Conservation (phyloP, 1,140 invertebrate genomes). For the Onthophagus taurus region DNA sequence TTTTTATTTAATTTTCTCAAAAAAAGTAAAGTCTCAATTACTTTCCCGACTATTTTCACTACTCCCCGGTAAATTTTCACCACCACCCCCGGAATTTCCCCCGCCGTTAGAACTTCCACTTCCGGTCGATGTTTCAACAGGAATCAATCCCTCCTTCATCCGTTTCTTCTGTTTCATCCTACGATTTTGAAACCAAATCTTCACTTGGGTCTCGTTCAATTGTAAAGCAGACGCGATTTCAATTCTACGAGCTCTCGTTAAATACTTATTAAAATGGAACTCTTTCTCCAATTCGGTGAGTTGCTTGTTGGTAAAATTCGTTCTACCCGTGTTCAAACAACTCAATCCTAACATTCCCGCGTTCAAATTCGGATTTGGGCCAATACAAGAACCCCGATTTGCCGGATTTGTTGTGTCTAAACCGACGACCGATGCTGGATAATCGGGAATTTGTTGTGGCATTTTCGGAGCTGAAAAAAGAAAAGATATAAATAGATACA, state of each 20-base stretch:
- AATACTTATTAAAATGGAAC: conserved; percentile 99
- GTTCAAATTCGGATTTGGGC: conserved; percentile 24
- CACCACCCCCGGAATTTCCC: conserved; percentile 27
- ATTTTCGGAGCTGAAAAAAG: conserved; percentile 58
- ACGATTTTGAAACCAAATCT: conserved; percentile 89
- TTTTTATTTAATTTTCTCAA: no score
- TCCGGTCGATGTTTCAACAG: conserved; percentile 43
- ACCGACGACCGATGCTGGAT: conserved; percentile 17
- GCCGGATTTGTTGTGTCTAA: conserved; percentile 29
- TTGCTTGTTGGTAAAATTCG: conserved; percentile 99
- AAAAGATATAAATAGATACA: conserved; percentile 1
- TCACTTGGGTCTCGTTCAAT: conserved; percentile 94
- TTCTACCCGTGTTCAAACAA: conserved; percentile 75
- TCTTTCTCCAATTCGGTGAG: conserved; percentile 98
- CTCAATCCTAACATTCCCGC: conserved; percentile 36
- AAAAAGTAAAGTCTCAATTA: conserved; percentile 36
- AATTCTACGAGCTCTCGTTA: conserved; percentile 89
- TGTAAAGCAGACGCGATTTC: conserved; percentile 95
- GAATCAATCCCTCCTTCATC: conserved; percentile 81
- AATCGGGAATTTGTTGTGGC: conserved; percentile 37
- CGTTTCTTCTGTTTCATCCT: conserved; percentile 91
- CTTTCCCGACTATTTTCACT: conserved; percentile 54
- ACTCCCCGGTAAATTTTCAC: conserved; percentile 40
- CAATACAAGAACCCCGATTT: conserved; percentile 27
- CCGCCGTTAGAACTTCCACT: conserved; percentile 24